These are phyloP conservation scores for Notamacropus eugenii DNA, from an alignment of 2,797 vertebrate genomes.

Conservation along the genomic window DNA sequence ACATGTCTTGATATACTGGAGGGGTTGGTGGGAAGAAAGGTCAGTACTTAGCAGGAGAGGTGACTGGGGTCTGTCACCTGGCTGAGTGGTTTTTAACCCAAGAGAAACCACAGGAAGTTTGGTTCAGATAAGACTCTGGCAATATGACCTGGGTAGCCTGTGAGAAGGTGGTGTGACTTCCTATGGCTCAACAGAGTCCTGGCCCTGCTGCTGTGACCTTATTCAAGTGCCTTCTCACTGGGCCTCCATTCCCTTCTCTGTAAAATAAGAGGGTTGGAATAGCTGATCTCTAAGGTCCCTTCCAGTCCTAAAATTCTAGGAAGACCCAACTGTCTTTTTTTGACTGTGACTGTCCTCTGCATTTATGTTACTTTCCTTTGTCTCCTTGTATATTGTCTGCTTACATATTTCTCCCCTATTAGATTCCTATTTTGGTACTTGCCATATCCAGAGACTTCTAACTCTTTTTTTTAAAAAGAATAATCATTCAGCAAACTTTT, in stretches of 20 bases:
- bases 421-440: neutral
- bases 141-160: neutral
- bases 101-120: neutral
- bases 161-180: neutral
- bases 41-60: neutral
- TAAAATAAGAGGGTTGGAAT: neutral
- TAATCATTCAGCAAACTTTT: neutral
- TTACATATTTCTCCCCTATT: neutral
- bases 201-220: neutral
- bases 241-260: neutral
- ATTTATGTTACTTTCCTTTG: neutral
- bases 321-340: neutral
- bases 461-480: neutral
- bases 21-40: neutral
- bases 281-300: neutral
- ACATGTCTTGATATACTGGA: neutral
- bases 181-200: neutral
- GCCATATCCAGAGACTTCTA: neutral
- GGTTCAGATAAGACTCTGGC: neutral
- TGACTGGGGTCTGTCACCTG: neutral
- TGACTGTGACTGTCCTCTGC: neutral
- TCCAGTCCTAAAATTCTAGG: neutral
- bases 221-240: neutral
- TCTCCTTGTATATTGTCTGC: neutral
- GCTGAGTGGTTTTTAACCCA: neutral